phyloP scores from a whole-genome alignment of 2,797 vertebrate species.

The Myotis vivesi region DNA sequence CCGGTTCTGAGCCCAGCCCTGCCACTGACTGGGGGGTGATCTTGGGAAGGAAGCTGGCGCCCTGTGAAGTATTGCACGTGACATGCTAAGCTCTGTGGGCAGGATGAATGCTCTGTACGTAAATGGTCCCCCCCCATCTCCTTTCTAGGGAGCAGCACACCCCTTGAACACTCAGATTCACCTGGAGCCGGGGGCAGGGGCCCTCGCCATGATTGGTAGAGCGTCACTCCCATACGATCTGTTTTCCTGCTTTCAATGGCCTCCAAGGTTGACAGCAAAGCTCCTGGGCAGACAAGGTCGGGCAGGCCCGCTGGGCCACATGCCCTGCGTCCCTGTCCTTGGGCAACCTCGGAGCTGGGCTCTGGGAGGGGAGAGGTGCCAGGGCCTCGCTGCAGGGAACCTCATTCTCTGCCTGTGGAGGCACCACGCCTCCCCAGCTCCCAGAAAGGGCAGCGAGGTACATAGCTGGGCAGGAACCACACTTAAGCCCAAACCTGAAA shows the following conservation, averaged over 20 bases:
- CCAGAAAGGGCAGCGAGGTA: too few species aligned
- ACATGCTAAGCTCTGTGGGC: fast-evolving
- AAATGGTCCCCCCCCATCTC: fast-evolving
- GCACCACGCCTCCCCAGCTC: fast-evolving
- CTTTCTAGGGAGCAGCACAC: neutral
- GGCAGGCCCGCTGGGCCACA: neutral
- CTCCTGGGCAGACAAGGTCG: neutral
- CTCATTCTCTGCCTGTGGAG: fast-evolving
- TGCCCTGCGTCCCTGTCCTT: fast-evolving
- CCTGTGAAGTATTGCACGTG: fast-evolving
- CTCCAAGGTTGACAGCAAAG: neutral
- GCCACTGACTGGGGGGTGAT: neutral
- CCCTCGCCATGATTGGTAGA: fast-evolving
- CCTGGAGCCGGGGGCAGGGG: fast-evolving
- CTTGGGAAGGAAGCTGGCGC: neutral
- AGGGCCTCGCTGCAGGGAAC: neutral
- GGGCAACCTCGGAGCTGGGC: neutral
- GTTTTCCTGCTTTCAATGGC: fast-evolving
- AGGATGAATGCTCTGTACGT: fast-evolving
- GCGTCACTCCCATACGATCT: fast-evolving
- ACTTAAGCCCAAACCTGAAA: neutral
- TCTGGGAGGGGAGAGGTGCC: too few species aligned
- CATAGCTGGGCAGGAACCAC: fast-evolving
- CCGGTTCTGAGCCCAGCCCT: neutral
- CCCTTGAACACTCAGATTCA: fast-evolving